Percentiles rank a stretch among this genome's conserved stretches.
Evolutionary conservation across 2,113 vertebrate species (phyloP).

Genomic region (Prinia subflava): DNA sequence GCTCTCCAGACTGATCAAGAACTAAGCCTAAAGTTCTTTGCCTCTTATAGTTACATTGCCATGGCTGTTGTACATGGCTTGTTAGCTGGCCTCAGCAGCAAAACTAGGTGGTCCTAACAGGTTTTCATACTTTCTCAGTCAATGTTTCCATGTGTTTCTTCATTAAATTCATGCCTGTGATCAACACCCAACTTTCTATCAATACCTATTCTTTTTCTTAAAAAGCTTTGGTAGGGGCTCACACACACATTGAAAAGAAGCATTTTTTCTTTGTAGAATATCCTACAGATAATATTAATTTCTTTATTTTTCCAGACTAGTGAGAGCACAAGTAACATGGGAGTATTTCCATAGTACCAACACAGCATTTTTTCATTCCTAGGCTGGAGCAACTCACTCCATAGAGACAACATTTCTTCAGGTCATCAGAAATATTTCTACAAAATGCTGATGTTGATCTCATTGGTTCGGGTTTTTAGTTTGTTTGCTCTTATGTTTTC

Average conservation of each 20-base stretch:
- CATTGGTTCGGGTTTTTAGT: neutral
- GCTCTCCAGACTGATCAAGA: slow-evolving; percentile 1
- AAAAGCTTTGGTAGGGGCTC: neutral
- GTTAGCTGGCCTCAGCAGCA: neutral
- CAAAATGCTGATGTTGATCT: neutral
- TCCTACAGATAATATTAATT: neutral
- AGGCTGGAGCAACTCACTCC: neutral
- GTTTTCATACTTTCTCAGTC: neutral
- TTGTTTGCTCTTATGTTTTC: neutral
- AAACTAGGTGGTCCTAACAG: neutral
- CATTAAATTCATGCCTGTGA: neutral
- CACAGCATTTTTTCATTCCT: neutral
- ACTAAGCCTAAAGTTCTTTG: neutral
- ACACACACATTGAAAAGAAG: neutral
- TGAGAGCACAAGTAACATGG: neutral
- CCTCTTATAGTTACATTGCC: neutral
- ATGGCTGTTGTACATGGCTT: neutral
- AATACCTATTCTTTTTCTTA: neutral
- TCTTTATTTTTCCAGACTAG: neutral
- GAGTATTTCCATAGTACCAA: neutral
- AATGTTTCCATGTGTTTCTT: neutral
- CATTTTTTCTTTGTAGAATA: neutral
- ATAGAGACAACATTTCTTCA: neutral
- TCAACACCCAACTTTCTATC: neutral
- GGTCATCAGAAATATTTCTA: neutral